phyloP scores from a whole-genome alignment of 2,797 vertebrate genomes.

The Onychomys arenicola region DNA sequence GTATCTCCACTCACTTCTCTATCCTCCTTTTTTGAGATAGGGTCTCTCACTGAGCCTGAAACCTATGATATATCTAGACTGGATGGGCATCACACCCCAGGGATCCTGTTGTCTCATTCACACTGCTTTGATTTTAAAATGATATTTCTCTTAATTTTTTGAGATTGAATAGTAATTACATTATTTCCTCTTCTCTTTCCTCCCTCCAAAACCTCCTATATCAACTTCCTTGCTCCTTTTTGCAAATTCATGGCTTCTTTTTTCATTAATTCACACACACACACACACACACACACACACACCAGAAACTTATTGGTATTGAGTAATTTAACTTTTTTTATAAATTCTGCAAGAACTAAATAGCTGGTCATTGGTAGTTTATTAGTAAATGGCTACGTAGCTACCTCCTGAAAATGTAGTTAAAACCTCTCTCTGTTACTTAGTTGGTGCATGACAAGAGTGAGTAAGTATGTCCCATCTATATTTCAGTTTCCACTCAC shows the following conservation, averaged over 20 bases:
- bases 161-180: neutral
- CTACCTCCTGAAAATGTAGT: neutral
- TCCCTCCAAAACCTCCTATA: neutral
- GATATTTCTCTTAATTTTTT: neutral
- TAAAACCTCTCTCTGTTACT: neutral
- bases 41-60: neutral
- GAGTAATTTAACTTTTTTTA: neutral
- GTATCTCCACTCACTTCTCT: neutral
- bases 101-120: neutral
- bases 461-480: neutral
- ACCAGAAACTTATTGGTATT: neutral
- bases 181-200: neutral
- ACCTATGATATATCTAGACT: neutral
- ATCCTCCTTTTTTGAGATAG: neutral
- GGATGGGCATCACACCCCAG: neutral
- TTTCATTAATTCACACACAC: neutral
- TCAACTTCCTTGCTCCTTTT: neutral
- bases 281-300: neutral
- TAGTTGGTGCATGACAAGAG: neutral
- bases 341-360: constrained; percentile 11
- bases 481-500: neutral
- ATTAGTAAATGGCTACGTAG: neutral
- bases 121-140: neutral
- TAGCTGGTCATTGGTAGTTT: neutral
- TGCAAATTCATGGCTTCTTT: neutral